These are phyloP conservation scores for Gymnorhina tibicen DNA, from an alignment of 2,113 vertebrate genomes.

Conservation along the genomic window DNA sequence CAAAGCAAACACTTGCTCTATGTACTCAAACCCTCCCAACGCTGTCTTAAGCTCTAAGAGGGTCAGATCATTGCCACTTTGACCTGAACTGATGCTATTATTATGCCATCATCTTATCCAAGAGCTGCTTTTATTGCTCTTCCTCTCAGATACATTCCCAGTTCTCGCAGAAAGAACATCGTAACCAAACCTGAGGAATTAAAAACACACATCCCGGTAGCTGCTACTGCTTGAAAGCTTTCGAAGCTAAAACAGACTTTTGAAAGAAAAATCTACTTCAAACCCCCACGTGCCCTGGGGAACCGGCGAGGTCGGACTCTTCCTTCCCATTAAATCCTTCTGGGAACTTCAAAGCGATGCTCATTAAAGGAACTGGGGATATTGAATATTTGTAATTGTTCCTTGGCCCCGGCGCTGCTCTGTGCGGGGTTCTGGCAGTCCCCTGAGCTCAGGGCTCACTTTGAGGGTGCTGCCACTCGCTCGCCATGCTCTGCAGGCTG, in stretches of 20 bases:
- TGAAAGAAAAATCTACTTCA: not conserved
- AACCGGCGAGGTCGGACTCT: not conserved
- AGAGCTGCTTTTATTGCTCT: not conserved
- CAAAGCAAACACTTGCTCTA: not conserved
- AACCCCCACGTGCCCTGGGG: not conserved
- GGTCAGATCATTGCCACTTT: not conserved
- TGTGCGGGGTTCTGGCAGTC: not conserved
- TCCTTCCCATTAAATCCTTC: not conserved
- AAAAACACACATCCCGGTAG: not conserved
- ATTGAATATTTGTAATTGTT: not conserved
- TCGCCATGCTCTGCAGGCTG: not conserved
- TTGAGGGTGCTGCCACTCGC: not conserved
- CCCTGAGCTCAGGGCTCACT: not conserved
- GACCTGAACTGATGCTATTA: not conserved
- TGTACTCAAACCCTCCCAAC: not conserved
- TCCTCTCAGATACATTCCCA: not conserved
- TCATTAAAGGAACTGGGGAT: not conserved
- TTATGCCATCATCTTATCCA: not conserved
- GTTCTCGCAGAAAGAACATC: not conserved
- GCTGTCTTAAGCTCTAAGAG: not conserved
- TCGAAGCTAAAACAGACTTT: not conserved
- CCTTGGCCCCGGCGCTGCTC: not conserved
- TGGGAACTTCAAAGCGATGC: constrained; percentile 13
- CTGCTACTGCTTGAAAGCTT: not conserved
- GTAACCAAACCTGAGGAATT: not conserved